Conservation (phyloP, 2,113 vertebrate species). For the Erpornis zantholeuca region DNA sequence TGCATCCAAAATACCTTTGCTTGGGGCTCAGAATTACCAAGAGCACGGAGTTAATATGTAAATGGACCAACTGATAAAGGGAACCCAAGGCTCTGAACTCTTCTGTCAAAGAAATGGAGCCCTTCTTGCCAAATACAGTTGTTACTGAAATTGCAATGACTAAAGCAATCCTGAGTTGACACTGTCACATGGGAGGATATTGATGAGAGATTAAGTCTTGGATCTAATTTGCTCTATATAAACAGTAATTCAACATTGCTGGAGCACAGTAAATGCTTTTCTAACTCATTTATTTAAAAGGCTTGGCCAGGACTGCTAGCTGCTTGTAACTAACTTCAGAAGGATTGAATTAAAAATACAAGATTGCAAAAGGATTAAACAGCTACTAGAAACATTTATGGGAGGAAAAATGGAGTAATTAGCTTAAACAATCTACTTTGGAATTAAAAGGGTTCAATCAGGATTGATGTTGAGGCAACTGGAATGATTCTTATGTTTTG, state of each 20-base stretch:
- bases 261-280: constrained; percentile 30
- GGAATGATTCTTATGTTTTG: neutral
- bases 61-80: neutral
- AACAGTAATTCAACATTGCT: constrained; percentile 12
- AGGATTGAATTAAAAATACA: neutral
- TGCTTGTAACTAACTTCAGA: constrained; percentile 6
- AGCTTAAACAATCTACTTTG: neutral
- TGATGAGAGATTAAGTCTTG: constrained; percentile 10
- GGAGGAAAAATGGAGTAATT: neutral
- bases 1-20: neutral
- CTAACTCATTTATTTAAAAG: constrained; percentile 28
- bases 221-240: constrained; percentile 31
- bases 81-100: neutral
- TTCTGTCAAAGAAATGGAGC: neutral
- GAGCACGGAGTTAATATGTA: neutral
- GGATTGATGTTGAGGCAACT: neutral
- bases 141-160: constrained; percentile 7
- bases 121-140: neutral
- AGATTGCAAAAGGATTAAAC: neutral
- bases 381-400: neutral
- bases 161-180: neutral
- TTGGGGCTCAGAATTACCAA: neutral
- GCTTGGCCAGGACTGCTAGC: neutral
- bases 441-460: neutral
- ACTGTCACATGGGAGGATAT: neutral